These are phyloP conservation scores for Nothoprocta pentlandii DNA, from an alignment of 2,113 vertebrate genomes.

Conservation along the genomic window DNA sequence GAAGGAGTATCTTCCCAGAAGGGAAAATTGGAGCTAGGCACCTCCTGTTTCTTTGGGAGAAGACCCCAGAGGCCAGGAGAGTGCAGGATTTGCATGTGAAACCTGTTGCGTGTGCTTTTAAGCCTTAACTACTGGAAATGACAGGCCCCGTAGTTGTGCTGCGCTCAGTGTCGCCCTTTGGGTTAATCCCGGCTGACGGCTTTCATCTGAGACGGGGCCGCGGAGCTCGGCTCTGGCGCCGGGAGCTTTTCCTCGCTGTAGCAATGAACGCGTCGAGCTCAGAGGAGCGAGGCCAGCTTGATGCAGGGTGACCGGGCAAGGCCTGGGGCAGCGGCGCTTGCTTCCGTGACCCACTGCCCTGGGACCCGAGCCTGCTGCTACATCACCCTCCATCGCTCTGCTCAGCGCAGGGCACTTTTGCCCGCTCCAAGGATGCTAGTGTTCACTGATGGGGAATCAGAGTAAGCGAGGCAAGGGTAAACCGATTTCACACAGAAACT, in stretches of 20 bases:
- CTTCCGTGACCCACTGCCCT: not conserved
- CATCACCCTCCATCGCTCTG: not conserved
- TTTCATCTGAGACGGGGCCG: accelerated
- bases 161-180: not conserved
- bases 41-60: not conserved
- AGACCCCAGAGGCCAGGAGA: not conserved
- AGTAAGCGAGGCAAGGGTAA: slow-evolving; percentile 42
- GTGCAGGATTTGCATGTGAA: not conserved
- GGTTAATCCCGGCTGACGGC: not conserved
- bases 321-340: not conserved
- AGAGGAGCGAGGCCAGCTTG: not conserved
- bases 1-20: not conserved
- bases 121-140: not conserved
- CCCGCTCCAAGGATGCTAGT: not conserved
- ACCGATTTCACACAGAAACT: slow-evolving; percentile 51
- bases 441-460: not conserved
- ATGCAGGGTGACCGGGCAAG: not conserved
- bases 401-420: not conserved
- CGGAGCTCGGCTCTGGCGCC: not conserved
- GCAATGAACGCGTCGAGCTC: not conserved
- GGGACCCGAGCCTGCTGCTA: not conserved
- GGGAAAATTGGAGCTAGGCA: not conserved
- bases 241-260: not conserved
- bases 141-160: not conserved
- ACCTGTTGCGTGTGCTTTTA: not conserved